phyloP scores from a whole-genome alignment of 2,113 vertebrate genomes.

The Barnardius zonarius region DNA sequence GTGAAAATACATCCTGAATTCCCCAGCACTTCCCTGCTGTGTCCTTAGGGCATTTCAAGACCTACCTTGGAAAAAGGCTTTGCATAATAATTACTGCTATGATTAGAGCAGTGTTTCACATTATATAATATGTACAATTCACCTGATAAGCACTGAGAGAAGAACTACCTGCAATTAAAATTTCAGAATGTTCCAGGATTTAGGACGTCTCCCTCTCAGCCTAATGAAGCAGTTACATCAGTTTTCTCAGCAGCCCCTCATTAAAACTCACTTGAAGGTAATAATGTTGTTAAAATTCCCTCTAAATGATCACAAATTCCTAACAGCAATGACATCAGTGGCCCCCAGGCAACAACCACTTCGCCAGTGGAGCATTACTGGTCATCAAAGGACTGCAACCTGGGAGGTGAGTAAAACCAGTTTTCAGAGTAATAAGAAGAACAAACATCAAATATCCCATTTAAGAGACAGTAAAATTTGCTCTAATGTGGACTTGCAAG shows the following conservation, averaged over 20 bases:
- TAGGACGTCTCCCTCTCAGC: background rate
- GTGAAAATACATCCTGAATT: slow-evolving; percentile 23
- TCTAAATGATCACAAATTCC: background rate
- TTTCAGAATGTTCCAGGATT: background rate
- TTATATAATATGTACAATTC: slow-evolving; percentile 26
- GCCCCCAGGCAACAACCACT: background rate
- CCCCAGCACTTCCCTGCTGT: background rate
- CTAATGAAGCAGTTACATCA: background rate
- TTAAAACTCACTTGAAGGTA: background rate
- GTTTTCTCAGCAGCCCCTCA: background rate
- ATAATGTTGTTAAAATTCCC: background rate
- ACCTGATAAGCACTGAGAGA: slow-evolving; percentile 4
- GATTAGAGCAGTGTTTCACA: background rate
- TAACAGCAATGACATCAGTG: background rate
- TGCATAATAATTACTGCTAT: slow-evolving; percentile 53
- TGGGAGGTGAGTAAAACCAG: background rate
- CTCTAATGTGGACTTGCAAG: background rate
- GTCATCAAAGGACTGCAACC: background rate
- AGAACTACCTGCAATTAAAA: background rate
- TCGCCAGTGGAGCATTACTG: background rate
- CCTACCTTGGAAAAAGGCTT: slow-evolving; percentile 31
- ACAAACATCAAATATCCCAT: background rate
- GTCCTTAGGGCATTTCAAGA: slow-evolving; percentile 44
- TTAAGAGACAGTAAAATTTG: background rate
- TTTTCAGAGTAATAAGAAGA: background rate